phyloP scores from a whole-genome alignment of 2,797 vertebrate genomes.

The Cygnus olor region DNA sequence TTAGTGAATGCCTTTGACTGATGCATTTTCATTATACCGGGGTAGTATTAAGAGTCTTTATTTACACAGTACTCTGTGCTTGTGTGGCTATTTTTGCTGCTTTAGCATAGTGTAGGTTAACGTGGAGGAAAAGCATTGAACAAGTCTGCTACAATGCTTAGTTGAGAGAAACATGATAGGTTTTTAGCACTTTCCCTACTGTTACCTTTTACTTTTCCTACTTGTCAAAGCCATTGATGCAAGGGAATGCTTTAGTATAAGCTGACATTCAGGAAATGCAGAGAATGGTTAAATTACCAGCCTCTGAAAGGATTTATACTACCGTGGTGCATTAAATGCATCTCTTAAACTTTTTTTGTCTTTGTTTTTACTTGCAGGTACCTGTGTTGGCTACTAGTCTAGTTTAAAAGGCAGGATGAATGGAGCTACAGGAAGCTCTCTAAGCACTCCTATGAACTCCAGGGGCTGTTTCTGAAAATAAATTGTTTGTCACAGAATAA shows the following conservation, averaged over 20 bases:
- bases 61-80: conserved; percentile 38
- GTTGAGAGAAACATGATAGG: not conserved
- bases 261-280: conserved; percentile 54
- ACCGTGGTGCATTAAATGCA: conserved; percentile 62
- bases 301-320: conserved; percentile 28
- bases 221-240: conserved; percentile 19
- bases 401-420: conserved; percentile 25
- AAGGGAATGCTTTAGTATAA: conserved; percentile 35
- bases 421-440: not conserved
- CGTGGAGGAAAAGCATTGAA: not conserved
- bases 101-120: conserved; percentile 11
- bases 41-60: conserved; percentile 19
- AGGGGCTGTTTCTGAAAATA: not conserved
- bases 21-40: not conserved
- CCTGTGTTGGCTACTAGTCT: conserved; percentile 5
- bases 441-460: not conserved
- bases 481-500: not conserved
- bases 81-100: conserved; percentile 33
- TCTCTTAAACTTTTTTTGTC: conserved; percentile 29
- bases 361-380: conserved; percentile 24
- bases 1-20: conserved; percentile 46
- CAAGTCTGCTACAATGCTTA: conserved; percentile 8
- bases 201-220: not conserved
- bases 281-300: conserved; percentile 1
- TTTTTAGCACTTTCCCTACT: not conserved